phyloP scores from a whole-genome alignment of 2,113 vertebrate species.

The Antechinus stuartii region DNA sequence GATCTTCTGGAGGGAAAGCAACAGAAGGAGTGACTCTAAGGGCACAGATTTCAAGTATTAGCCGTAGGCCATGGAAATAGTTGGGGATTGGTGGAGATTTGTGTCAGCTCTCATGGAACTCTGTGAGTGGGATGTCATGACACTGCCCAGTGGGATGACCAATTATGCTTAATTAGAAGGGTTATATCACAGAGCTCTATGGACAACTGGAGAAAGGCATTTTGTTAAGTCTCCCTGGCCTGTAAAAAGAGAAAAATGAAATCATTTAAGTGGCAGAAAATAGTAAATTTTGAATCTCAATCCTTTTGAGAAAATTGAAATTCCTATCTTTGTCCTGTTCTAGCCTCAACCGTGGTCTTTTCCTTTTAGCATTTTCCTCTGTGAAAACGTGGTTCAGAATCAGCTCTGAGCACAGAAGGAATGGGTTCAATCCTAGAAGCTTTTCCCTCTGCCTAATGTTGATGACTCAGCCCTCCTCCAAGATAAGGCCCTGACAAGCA shows the following conservation, averaged over 20 bases:
- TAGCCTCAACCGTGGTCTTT: background rate
- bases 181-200: background rate
- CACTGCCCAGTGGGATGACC: background rate
- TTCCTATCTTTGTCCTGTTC: background rate
- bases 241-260: background rate
- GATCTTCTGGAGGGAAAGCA: background rate
- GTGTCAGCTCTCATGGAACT: background rate
- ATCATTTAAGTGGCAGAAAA: background rate
- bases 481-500: conserved; percentile 3
- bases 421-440: background rate
- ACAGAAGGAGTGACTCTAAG: background rate
- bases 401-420: background rate
- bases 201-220: background rate
- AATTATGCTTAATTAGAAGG: background rate
- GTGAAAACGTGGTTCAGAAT: background rate
- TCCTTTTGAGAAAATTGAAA: background rate
- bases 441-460: background rate
- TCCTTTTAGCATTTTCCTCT: background rate
- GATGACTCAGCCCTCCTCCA: conserved; percentile 27
- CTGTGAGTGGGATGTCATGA: background rate
- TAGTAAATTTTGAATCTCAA: background rate
- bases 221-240: background rate
- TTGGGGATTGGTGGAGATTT: background rate
- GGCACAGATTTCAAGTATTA: background rate
- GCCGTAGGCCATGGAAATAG: background rate